Conservation (phyloP, 2,888 invertebrate genomes). For the Latheticus oryzae region DNA sequence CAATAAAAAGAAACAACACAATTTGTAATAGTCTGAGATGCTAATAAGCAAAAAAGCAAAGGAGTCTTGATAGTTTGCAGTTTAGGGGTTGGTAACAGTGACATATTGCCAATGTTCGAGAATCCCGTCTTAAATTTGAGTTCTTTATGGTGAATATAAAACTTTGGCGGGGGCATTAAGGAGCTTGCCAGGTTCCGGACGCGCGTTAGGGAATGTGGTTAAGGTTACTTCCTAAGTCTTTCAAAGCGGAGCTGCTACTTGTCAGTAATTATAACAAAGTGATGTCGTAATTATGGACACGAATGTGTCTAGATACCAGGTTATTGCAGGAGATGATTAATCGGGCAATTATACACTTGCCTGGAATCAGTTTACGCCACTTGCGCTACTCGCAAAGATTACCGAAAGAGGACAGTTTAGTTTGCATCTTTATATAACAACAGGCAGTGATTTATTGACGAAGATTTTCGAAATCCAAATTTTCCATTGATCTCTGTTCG, state of each 20-base stretch:
- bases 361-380: slow-evolving; percentile 18
- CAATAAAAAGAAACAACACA: slow-evolving; percentile 17
- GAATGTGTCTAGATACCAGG: slow-evolving; percentile 51
- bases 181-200: slow-evolving; percentile 45
- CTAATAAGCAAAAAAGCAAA: slow-evolving; percentile 13
- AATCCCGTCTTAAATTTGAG: slow-evolving; percentile 54
- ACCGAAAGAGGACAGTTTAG: too few relatives aligned
- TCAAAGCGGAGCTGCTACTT: slow-evolving; percentile 24
- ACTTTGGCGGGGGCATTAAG: slow-evolving; percentile 52
- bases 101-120: slow-evolving; percentile 52
- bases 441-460: slow-evolving; percentile 48
- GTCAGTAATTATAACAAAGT: slow-evolving; percentile 52
- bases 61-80: slow-evolving; percentile 32
- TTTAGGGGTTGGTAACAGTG: slow-evolving; percentile 33
- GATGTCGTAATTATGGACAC: slow-evolving; percentile 51
- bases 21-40: neutral
- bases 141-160: slow-evolving; percentile 55
- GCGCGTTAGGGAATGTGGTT: slow-evolving; percentile 11
- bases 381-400: slow-evolving; percentile 8
- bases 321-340: slow-evolving; percentile 53
- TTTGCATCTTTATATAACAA: slow-evolving; percentile 18
- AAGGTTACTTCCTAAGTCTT: slow-evolving; percentile 7
- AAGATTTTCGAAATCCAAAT: slow-evolving; percentile 54
- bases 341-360: slow-evolving; percentile 51
- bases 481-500: slow-evolving; percentile 54